Evolutionary conservation across 35 echinoderm and acorn worm species (phyloP), one percentile per base, ranked within the genome.

Genomic region (Apostichopus japonicus): DNA sequence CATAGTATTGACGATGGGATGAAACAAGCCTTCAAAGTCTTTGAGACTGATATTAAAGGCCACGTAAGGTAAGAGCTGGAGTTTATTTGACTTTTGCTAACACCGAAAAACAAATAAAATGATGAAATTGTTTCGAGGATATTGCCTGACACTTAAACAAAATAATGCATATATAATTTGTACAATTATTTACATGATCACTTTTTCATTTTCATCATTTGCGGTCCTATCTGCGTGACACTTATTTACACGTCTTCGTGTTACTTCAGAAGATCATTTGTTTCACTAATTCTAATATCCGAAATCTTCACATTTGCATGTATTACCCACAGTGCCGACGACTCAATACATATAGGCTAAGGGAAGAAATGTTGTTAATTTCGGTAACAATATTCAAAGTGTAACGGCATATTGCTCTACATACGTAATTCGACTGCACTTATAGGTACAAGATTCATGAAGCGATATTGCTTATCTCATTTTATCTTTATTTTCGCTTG

Each of bases 11-110:
- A 86, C 10, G 65, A 72, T n/a, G 83, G 86, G 23, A 83, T 93
- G 55, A 86, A 72, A 17, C 15, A 87, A 77, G 81, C 92, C 6
- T 93, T 93, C 71, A 70, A 82, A 76, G 83, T 93, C 0, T 87
- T 93, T 58, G 92, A 93, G 23, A 71, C 62, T 13, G 83, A 87
- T 58, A 61, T 53, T 10, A 86, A 73, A 17, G 92, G 92, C 1
- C 76, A 6, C 24, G 10, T 93, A 16, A 93, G 90, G 90, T 91
- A 91, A 58, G 10, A 10, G 24, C 7, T 23, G 10, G 10, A 54
- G 5, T 56, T 6, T 16, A 10, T 87, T 9, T 15, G 11, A 54
- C 8, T 52, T 82, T 9, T 82, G 5, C 17, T 78, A 78, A 78
- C 21, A 78, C 8, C 27, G 33, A 44, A 44, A 78, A 0, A 24